phyloP scores from a whole-genome alignment of 2,797 vertebrate genomes.

The Bufotes viridis region DNA sequence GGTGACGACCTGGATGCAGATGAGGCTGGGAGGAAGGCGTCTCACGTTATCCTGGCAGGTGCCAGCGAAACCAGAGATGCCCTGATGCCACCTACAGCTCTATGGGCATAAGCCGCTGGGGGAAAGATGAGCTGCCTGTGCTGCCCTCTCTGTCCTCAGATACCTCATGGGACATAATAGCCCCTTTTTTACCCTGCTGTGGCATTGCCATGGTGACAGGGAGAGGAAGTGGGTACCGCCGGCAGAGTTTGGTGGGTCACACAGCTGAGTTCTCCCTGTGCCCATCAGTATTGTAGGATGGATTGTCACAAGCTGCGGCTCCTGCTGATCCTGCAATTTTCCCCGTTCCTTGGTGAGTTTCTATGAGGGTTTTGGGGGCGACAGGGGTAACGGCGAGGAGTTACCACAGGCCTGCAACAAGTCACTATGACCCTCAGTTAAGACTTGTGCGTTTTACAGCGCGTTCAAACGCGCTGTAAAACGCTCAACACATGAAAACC shows the following conservation, averaged over 20 bases:
- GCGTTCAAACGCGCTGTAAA: too few relatives aligned
- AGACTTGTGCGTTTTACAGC: too few relatives aligned
- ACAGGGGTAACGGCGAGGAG: too few relatives aligned
- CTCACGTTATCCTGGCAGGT: slow-evolving; percentile 35
- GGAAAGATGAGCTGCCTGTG: slow-evolving; percentile 20
- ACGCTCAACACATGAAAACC: too few relatives aligned
- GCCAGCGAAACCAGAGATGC: slow-evolving; percentile 46
- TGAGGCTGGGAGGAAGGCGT: neutral
- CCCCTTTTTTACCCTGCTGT: slow-evolving; percentile 49
- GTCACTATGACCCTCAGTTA: too few relatives aligned
- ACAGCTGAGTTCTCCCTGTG: slow-evolving; percentile 13
- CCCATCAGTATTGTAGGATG: slow-evolving; percentile 36
- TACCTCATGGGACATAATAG: slow-evolving; percentile 49
- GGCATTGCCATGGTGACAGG: slow-evolving; percentile 48
- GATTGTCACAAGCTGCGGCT: neutral
- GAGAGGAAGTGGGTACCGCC: slow-evolving; percentile 15
- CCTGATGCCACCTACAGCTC: slow-evolving; percentile 7
- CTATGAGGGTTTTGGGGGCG: neutral
- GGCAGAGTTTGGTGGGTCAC: neutral
- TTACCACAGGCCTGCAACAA: too few relatives aligned
- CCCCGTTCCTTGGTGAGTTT: slow-evolving; percentile 51
- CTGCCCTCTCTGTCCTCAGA: slow-evolving; percentile 35
- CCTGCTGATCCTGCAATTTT: slow-evolving; percentile 45
- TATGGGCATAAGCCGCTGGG: slow-evolving; percentile 19
- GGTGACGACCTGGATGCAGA: slow-evolving; percentile 16